Evolutionary conservation across 2,888 invertebrate species (phyloP).

Genomic region (Theretra japonica): DNA sequence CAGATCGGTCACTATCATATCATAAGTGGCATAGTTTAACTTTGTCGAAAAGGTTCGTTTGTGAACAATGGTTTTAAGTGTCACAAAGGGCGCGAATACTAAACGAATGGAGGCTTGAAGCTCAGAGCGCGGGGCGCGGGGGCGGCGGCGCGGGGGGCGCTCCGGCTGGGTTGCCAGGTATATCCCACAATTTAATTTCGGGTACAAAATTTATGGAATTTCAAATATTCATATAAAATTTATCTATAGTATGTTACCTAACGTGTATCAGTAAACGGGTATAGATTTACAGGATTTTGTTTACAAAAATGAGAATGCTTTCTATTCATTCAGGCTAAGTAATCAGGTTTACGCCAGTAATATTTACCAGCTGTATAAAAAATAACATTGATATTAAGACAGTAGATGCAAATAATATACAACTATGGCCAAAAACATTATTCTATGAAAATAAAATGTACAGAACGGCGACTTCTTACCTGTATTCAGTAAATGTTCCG

Average conservation of each 20-base stretch:
- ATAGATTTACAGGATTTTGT: too few relatives aligned
- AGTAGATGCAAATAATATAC: too few relatives aligned
- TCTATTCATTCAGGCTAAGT: too few relatives aligned
- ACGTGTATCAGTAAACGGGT: too few relatives aligned
- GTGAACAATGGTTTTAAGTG: conserved; percentile 80
- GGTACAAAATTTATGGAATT: conserved; percentile 12
- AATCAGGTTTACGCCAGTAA: too few relatives aligned
- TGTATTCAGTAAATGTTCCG: conserved; percentile 8
- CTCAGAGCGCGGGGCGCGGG: conserved; percentile 54
- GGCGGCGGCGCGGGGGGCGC: conserved; percentile 49
- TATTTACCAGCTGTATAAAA: too few relatives aligned
- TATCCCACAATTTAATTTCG: neutral
- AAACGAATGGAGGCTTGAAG: conserved; percentile 74
- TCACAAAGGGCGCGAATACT: conserved; percentile 83
- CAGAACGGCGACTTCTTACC: neutral
- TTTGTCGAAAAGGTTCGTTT: conserved; percentile 65
- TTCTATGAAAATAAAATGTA: neutral
- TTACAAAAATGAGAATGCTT: too few relatives aligned
- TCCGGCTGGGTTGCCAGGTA: conserved; percentile 47
- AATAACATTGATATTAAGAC: too few relatives aligned
- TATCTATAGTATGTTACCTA: neutral
- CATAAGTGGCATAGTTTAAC: conserved; percentile 55
- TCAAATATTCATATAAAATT: neutral
- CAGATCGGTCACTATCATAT: conserved; percentile 42
- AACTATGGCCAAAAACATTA: too few relatives aligned